Evolutionary conservation across 2,888 invertebrate species (phyloP).

Genomic region (Minunthozetes semirufus): DNA sequence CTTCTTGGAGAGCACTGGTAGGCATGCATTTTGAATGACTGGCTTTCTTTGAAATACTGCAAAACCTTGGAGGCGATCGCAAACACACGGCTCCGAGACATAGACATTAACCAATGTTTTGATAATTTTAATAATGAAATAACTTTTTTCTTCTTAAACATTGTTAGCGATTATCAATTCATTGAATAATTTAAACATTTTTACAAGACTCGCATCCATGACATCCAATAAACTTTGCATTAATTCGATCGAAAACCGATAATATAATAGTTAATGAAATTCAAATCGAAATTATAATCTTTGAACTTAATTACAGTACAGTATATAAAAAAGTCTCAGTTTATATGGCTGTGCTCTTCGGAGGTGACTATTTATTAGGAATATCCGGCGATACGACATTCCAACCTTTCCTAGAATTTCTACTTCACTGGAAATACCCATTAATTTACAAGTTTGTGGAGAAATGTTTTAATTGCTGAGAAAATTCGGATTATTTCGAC

Average conservation of each 20-base stretch:
- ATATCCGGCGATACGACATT: too few relatives aligned
- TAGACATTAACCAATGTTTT: neutral
- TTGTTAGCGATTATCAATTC: neutral
- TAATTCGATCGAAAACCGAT: neutral
- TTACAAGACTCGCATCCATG: neutral
- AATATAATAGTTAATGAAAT: conserved; percentile 8
- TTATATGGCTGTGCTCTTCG: too few relatives aligned
- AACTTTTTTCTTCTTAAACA: neutral
- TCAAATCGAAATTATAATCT: neutral
- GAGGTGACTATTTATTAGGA: too few relatives aligned
- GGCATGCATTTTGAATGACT: neutral
- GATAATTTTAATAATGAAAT: neutral
- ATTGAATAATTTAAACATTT: neutral
- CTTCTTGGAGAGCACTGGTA: neutral
- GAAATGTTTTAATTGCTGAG: too few relatives aligned
- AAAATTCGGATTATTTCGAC: too few relatives aligned
- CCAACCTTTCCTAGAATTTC: too few relatives aligned
- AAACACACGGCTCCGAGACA: neutral
- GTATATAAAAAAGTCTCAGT: too few relatives aligned
- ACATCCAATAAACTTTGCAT: neutral
- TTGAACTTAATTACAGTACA: too few relatives aligned
- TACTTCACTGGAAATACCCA: too few relatives aligned
- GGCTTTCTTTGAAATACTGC: neutral
- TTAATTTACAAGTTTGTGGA: too few relatives aligned
- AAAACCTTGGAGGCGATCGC: conserved; percentile 3